Evolutionary conservation across 2,797 vertebrate species (phyloP), one percentile per base, ranked within the genome.

Genomic region (Sebastes iracundus): DNA sequence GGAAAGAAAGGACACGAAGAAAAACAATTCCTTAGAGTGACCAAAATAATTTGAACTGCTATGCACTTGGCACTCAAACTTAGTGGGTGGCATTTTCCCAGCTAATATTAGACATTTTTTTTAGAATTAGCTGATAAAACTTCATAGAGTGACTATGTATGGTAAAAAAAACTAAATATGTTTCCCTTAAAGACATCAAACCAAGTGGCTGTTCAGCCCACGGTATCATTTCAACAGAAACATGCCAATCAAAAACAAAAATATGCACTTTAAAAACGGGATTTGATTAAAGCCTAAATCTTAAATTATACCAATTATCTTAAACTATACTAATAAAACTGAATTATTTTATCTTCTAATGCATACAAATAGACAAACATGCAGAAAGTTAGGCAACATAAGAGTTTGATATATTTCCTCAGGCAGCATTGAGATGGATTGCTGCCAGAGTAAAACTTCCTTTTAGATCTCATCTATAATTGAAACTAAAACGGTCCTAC

Each of bases 1-100:
- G 30, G 20, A 61, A 55, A 52, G 7, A 28, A 12, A 0, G 5
- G 14, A 32, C 20, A 14, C 7, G 18, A 38, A 49, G 14, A 18
- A 18, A 84, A 86, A 62, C 25, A 72, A 65, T 61, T 67, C 23
- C 53, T 67, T 75, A 38, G 8, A 32, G 72, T 58, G 27, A 63
- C 61, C 22, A 81, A 81, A 81, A 38, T 13, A 7, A 27, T 72
- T 80, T 60, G 9, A 79, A 68, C 74, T 56, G 49, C 12, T 30
- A 14, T 56, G 49, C 55, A 38, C 46, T 77, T 60, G 52, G 72
- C 28, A 63, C 18, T 38, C 20, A 52, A 69, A 81, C 8, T n/a
- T 8, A 46, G 10, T 25, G 4, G 30, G 10, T 35, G 9, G 33
- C 3, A 42, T 69, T 75, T 82, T 71, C n/a, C 60, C 52, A 33